These are phyloP conservation scores for Pterostichus niger DNA, from an alignment of 2,888 invertebrate genomes.

Conservation along the genomic window DNA sequence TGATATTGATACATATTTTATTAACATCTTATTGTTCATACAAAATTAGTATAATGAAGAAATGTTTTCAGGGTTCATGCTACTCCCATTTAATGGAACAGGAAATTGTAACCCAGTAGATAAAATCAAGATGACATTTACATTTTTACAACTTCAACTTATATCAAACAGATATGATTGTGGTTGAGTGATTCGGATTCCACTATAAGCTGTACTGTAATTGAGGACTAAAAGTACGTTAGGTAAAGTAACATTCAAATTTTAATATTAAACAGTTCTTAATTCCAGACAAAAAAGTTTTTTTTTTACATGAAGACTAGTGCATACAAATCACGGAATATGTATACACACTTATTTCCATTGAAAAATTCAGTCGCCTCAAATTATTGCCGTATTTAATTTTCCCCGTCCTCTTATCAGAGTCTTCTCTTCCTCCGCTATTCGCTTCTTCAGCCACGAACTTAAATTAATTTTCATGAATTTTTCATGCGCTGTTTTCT, in stretches of 20 bases:
- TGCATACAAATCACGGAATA: conserved; percentile 19
- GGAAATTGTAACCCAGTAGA: no score
- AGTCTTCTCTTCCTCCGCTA: neutral
- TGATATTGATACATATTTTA: no score
- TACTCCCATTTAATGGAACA: no score
- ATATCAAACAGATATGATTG: no score
- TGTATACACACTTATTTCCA: conserved; percentile 29
- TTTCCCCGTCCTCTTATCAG: conserved; percentile 39
- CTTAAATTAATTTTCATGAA: conserved; percentile 58
- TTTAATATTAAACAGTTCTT: neutral
- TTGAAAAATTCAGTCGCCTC: conserved; percentile 23
- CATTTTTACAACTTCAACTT: no score
- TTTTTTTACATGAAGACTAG: neutral
- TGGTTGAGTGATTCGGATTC: no score
- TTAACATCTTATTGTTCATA: no score
- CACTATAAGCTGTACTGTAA: no score
- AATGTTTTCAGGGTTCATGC: no score
- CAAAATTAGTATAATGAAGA: no score
- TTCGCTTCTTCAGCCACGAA: conserved; percentile 36
- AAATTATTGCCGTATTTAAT: conserved; percentile 53
- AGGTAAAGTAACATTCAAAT: neutral
- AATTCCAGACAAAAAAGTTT: neutral
- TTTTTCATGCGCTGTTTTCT: conserved; percentile 56
- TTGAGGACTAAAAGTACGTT: no score
- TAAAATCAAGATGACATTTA: no score